phyloP scores from a whole-genome alignment of 2,113 vertebrate genomes.

The Brevimyrus niger region DNA sequence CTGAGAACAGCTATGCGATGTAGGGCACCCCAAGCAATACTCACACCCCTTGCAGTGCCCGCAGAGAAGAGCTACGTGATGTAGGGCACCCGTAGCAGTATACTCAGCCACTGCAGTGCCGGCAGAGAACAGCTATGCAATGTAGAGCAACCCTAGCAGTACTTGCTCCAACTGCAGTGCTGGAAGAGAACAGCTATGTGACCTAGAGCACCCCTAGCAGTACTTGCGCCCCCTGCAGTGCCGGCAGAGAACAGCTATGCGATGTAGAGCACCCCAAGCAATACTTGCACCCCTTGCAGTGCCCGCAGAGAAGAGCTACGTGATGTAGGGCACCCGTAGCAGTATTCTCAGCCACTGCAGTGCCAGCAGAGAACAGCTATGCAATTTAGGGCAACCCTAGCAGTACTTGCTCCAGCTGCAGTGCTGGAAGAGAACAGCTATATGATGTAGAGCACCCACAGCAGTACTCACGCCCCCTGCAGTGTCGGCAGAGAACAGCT shows the following conservation, averaged over 20 bases:
- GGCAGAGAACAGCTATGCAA: neutral
- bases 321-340: neutral
- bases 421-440: neutral
- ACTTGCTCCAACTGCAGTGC: neutral
- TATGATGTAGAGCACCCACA: neutral
- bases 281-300: neutral
- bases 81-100: neutral
- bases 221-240: too few species aligned
- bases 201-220: too few species aligned
- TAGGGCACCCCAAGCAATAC: neutral
- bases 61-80: neutral
- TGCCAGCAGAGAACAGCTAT: too few species aligned
- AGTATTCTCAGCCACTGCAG: neutral
- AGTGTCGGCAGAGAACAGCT: neutral
- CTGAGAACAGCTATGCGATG: neutral
- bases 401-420: fast-evolving
- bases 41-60: neutral
- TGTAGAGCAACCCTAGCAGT: neutral
- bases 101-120: neutral
- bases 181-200: neutral
- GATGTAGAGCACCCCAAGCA: neutral
- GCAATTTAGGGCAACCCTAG: too few species aligned
- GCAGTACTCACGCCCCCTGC: neutral
- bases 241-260: neutral
- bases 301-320: neutral